A percentile compares a stretch with the other conserved stretches of the same genome.
These are phyloP conservation scores for Tenthredo scrophulariae DNA, from an alignment of 2,888 invertebrate species.

Conservation along the genomic window DNA sequence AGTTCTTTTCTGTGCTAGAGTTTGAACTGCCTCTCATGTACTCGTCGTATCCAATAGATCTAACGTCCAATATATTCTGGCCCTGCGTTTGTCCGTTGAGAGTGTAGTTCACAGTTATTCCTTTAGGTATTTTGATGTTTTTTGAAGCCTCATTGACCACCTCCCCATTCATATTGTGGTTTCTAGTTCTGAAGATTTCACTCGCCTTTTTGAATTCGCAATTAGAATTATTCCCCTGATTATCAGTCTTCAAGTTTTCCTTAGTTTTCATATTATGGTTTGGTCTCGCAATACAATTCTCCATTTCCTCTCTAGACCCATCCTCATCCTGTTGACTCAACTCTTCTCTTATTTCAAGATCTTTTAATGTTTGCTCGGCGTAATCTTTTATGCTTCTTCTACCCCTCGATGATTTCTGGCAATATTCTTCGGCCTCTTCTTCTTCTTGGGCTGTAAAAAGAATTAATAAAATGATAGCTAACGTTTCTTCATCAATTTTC, in stretches of 20 bases:
- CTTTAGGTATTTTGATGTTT: conserved; percentile 22
- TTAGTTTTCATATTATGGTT: not conserved
- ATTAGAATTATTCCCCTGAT: not conserved
- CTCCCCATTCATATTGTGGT: conserved; percentile 21
- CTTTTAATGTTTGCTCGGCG: conserved; percentile 66
- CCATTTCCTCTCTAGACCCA: conserved; percentile 39
- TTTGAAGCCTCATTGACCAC: not conserved
- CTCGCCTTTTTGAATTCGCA: not conserved
- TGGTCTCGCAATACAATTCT: not conserved
- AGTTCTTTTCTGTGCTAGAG: conserved; percentile 10
- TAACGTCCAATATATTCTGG: conserved; percentile 63
- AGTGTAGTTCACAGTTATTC: conserved; percentile 41
- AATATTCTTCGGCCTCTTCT: conserved; percentile 54
- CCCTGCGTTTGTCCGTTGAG: conserved; percentile 64
- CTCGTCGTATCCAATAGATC: conserved; percentile 70
- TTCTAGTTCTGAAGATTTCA: conserved; percentile 1
- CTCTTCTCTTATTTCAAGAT: conserved; percentile 62
- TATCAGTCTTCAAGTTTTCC: not conserved
- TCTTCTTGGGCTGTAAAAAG: not conserved
- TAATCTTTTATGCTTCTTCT: conserved; percentile 68
- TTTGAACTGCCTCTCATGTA: conserved; percentile 66
- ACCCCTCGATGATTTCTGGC: conserved; percentile 53
- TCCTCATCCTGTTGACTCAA: not conserved
- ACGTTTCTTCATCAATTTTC: not conserved
- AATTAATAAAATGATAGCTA: not conserved